These are phyloP conservation scores for Pissodes strobi DNA, from an alignment of 1,140 invertebrate species.

Conservation along the genomic window DNA sequence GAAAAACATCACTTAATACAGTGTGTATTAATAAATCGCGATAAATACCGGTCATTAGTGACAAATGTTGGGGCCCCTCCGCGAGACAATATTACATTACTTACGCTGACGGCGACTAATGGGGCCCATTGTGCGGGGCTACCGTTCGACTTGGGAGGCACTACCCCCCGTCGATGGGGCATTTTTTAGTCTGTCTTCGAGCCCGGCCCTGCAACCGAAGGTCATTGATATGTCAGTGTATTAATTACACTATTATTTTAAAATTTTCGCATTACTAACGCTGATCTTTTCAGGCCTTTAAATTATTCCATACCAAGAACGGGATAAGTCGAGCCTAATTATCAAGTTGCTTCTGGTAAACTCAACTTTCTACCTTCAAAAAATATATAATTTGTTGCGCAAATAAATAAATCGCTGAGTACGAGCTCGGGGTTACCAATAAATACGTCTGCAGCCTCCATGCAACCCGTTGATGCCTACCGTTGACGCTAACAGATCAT, in stretches of 20 bases:
- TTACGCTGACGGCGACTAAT: conserved; percentile 40
- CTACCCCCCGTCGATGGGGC: conserved; percentile 28
- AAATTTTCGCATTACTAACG: too few species aligned
- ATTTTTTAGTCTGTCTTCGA: conserved; percentile 42
- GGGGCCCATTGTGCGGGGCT: conserved; percentile 39
- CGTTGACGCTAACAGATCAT: conserved; percentile 20
- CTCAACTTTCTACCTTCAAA: too few species aligned
- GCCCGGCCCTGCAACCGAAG: conserved; percentile 10
- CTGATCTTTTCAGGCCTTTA: too few species aligned
- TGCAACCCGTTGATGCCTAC: conserved; percentile 8
- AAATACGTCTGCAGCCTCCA: neutral
- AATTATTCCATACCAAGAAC: too few species aligned
- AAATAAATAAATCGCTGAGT: too few species aligned
- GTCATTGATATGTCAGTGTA: too few species aligned
- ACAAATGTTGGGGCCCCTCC: conserved; percentile 38
- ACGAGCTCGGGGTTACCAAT: too few species aligned
- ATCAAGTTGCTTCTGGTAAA: too few species aligned
- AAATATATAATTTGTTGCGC: too few species aligned
- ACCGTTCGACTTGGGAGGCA: conserved; percentile 42
- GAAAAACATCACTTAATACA: conserved; percentile 26
- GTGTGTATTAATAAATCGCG: conserved; percentile 36
- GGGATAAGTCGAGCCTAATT: too few species aligned
- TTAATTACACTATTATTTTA: too few species aligned
- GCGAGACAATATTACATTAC: conserved; percentile 45
- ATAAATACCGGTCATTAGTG: conserved; percentile 38